These are phyloP conservation scores for Stenoptilia bipunctidactyla DNA, from an alignment of 2,888 invertebrate species.

Conservation along the genomic window DNA sequence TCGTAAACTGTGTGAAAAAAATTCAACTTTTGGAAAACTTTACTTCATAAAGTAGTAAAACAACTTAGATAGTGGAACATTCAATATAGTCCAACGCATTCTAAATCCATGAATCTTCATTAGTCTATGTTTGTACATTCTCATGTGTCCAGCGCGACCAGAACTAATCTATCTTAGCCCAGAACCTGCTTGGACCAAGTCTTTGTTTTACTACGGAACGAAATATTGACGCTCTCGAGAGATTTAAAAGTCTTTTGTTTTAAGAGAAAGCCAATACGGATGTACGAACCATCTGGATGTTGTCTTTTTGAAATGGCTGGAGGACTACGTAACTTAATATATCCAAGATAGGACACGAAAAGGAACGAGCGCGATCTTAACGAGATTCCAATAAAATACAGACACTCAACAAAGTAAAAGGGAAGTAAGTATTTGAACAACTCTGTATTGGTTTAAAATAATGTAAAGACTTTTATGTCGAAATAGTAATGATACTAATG, in stretches of 20 bases:
- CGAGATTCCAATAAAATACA: background rate
- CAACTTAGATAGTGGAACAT: background rate
- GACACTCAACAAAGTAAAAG: background rate
- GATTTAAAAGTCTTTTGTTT: conserved; percentile 65
- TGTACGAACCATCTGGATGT: conserved; percentile 55
- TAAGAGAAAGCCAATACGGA: conserved; percentile 65
- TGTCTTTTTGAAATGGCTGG: conserved; percentile 59
- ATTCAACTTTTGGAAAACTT: too few relatives aligned
- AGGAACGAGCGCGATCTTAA: background rate
- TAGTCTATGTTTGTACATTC: conserved; percentile 1
- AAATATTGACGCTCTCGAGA: conserved; percentile 61
- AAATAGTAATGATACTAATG: conserved; percentile 42
- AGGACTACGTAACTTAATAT: conserved; percentile 45
- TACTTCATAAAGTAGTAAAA: background rate
- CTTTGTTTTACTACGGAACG: conserved; percentile 53
- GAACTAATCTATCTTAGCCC: conserved; percentile 57
- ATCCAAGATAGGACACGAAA: conserved; percentile 1
- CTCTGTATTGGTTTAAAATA: conserved; percentile 36
- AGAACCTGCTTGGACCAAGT: conserved; percentile 38
- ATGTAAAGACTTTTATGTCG: conserved; percentile 38
- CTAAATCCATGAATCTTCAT: conserved; percentile 1
- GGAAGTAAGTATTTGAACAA: conserved; percentile 40
- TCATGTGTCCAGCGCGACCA: conserved; percentile 28
- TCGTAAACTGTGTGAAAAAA: too few relatives aligned
- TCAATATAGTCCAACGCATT: background rate